These are phyloP conservation scores for Cantharis nigra DNA, from an alignment of 2,888 invertebrate genomes.

Conservation along the genomic window DNA sequence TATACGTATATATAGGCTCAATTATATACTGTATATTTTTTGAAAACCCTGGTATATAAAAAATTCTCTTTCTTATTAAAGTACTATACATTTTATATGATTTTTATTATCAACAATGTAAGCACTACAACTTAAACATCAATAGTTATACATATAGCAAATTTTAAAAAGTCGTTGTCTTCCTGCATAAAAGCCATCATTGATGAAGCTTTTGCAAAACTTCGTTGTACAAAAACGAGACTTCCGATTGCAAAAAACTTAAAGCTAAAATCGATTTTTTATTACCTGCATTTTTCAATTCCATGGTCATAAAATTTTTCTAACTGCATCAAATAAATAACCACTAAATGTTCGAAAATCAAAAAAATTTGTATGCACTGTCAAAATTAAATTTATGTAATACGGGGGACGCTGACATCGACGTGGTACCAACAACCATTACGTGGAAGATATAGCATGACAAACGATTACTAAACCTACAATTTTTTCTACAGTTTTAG, in stretches of 20 bases:
- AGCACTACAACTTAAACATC: not conserved
- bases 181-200: not conserved
- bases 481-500: not conserved
- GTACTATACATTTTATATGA: not conserved
- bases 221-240: not conserved
- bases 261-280: not conserved
- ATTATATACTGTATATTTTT: conserved; percentile 48
- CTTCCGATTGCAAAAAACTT: not conserved
- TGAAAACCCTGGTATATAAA: not conserved
- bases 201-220: not conserved
- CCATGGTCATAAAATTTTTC: too few relatives aligned
- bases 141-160: not conserved
- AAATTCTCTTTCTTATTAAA: not conserved
- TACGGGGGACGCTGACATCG: too few relatives aligned
- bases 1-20: conserved; percentile 53
- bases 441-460: too few relatives aligned
- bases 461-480: not conserved
- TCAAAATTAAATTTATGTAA: not conserved
- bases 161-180: not conserved
- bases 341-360: too few relatives aligned
- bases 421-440: not conserved
- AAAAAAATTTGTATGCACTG: not conserved
- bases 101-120: not conserved
- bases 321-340: too few relatives aligned
- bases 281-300: not conserved